A percentile compares a stretch with the other conserved stretches of the same genome.
Evolutionary conservation across 2,888 invertebrate species (phyloP).

Genomic region (Cataglyphis cursor): DNA sequence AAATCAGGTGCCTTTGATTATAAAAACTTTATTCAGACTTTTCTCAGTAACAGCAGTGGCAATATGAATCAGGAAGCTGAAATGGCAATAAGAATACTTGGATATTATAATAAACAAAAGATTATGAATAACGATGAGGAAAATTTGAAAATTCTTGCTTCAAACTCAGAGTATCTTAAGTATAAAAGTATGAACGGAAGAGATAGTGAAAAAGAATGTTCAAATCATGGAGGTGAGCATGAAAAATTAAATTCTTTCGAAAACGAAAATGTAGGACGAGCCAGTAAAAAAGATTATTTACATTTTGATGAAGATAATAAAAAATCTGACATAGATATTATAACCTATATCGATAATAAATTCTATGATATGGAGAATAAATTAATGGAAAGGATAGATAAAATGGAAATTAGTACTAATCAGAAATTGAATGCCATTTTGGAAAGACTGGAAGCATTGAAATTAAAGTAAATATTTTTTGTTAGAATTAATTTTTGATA

Average conservation of each 20-base stretch:
- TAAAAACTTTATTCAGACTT: conserved; percentile 77
- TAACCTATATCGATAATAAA: conserved; percentile 83
- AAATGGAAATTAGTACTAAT: conserved; percentile 82
- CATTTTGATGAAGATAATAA: conserved; percentile 11
- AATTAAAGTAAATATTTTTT: conserved; percentile 48
- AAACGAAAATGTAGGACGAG: conserved; percentile 2
- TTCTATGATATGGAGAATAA: conserved; percentile 82
- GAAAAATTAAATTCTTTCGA: background rate
- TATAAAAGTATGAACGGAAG: background rate
- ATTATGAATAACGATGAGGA: conserved; percentile 58
- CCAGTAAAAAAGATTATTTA: conserved; percentile 5
- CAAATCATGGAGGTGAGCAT: background rate
- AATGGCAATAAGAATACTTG: conserved; percentile 65
- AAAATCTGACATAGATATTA: conserved; percentile 63
- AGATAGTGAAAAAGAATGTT: background rate
- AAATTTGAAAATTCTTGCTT: background rate
- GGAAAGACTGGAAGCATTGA: conserved; percentile 66
- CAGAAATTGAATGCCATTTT: conserved; percentile 84
- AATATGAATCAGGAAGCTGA: conserved; percentile 62
- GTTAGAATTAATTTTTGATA: conserved; percentile 15
- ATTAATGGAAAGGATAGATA: conserved; percentile 80
- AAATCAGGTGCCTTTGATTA: conserved; percentile 70
- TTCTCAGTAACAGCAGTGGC: conserved; percentile 58
- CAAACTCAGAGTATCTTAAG: background rate
- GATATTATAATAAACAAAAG: conserved; percentile 56